Evolutionary conservation across 2,888 invertebrate species (phyloP), one percentile per base, ranked within the genome.

Genomic region (Ceriagrion tenellum): DNA sequence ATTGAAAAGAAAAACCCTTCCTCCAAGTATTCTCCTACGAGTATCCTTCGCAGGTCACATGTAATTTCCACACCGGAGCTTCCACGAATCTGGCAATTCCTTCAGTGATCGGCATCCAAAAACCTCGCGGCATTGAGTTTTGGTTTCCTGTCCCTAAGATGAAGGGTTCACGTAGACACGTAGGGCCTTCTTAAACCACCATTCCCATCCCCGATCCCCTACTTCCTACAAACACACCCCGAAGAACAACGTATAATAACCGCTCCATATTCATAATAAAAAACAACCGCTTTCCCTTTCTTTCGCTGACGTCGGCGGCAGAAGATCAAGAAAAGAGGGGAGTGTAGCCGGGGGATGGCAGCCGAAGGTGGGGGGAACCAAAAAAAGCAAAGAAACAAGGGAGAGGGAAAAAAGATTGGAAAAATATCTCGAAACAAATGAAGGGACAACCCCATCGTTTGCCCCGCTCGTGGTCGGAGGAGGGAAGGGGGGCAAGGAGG

Each of bases 381-480:
- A 91, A 91, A 91, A 90, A 91, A 91, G 18, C 55, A 59, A 35
- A 6, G 59, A 35, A 30, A 18, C 18, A 90, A 30, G 56, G 90
- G 30, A 59, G 59, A 56, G 47, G 55, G 55, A 91, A 91, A 91
- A 59, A 81, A 35, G 35, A 35, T 35, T 81, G 81, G 30, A 81
- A 81, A 81, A 81, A 81, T 81, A 81, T 81, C 35, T 81, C 16
- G 90, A 59, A 59, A 91, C 59, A 91, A 91, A 91, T 59, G 90
- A 59, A 18, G 90, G 59, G 20, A 35, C 20, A 59, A 35, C 69
- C n/a, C 16, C 30, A n/a, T 30, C 16, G 81, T 30, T 81, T 81
- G 81, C 16, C 81, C 18, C 35, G 81, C 81, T 81, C 81, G 81
- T 35, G 81, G 30, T n/a, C 35, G 30, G 81, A 13, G 55, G n/a